phyloP scores from a whole-genome alignment of 2,113 vertebrate species.

The Jaculus jaculus region DNA sequence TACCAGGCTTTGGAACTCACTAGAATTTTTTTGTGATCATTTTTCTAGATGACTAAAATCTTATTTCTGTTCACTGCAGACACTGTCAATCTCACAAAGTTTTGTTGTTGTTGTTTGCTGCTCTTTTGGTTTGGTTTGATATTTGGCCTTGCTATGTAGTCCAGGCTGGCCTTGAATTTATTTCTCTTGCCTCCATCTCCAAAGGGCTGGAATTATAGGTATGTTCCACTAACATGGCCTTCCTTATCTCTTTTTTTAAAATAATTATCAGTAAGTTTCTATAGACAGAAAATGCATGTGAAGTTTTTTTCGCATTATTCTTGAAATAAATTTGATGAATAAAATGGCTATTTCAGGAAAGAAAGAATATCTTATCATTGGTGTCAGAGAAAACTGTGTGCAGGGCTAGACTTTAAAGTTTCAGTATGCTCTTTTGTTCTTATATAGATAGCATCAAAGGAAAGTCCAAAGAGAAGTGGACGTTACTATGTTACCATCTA shows the following conservation, averaged over 20 bases:
- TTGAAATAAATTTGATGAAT: constrained; percentile 34
- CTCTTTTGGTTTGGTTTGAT: not conserved
- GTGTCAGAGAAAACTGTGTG: not conserved
- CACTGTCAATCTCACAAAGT: not conserved
- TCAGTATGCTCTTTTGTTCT: constrained; percentile 33
- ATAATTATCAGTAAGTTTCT: constrained; percentile 25
- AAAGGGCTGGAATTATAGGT: not conserved
- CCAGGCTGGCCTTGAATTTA: not conserved
- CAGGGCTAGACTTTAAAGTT: constrained; percentile 1
- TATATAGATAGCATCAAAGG: constrained; percentile 7
- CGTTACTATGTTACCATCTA: not conserved
- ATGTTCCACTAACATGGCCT: too few relatives aligned
- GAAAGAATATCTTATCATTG: constrained; percentile 8
- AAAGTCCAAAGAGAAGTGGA: constrained; percentile 16
- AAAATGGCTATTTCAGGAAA: constrained; percentile 48
- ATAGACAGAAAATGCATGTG: not conserved
- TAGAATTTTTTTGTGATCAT: constrained; percentile 10
- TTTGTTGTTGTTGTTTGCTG: not conserved
- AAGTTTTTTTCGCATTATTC: constrained; percentile 39
- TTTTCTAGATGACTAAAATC: not conserved
- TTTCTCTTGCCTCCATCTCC: not conserved
- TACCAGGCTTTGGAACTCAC: constrained; percentile 14
- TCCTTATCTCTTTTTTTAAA: not conserved
- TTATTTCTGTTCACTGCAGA: constrained; percentile 41
- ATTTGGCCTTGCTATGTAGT: not conserved